Percentiles rank a stretch among this genome's conserved stretches.
Conservation (phyloP, 2,797 vertebrate genomes). For the Delichon dasypus region DNA sequence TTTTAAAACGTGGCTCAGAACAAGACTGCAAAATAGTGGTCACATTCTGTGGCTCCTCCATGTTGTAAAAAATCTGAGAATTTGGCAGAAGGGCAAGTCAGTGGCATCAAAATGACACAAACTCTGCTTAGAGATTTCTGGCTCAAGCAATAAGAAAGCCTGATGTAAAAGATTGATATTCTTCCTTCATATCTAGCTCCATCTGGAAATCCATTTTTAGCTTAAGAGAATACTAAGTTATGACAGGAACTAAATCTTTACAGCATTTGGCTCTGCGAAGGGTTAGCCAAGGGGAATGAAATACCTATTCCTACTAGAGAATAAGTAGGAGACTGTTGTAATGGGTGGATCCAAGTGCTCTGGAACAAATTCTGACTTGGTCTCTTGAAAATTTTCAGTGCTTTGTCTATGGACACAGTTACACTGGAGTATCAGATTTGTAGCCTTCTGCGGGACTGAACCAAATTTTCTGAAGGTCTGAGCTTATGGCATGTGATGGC, state of each 20-base stretch:
- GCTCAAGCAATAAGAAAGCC: neutral
- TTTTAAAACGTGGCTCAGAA: neutral
- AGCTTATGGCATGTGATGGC: neutral
- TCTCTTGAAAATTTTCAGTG: neutral
- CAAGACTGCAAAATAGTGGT: neutral
- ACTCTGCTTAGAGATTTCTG: neutral
- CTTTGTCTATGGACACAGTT: neutral
- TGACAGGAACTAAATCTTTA: neutral
- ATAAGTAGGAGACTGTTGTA: neutral
- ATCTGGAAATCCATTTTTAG: conserved; percentile 4
- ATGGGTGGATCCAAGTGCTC: neutral
- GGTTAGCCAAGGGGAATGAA: neutral
- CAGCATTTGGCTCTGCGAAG: neutral
- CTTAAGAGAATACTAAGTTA: neutral
- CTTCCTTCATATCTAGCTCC: neutral
- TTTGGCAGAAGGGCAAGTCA: neutral
- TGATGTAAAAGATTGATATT: neutral
- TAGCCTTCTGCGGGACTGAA: neutral
- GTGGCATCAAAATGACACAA: neutral
- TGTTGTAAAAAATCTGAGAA: neutral
- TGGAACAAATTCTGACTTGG: neutral
- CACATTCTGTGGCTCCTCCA: neutral
- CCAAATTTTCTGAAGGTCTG: neutral
- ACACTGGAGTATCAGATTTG: neutral
- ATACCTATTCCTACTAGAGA: neutral